Conservation (phyloP, 2,113 vertebrate genomes). For the Rhodinocichla rosea region DNA sequence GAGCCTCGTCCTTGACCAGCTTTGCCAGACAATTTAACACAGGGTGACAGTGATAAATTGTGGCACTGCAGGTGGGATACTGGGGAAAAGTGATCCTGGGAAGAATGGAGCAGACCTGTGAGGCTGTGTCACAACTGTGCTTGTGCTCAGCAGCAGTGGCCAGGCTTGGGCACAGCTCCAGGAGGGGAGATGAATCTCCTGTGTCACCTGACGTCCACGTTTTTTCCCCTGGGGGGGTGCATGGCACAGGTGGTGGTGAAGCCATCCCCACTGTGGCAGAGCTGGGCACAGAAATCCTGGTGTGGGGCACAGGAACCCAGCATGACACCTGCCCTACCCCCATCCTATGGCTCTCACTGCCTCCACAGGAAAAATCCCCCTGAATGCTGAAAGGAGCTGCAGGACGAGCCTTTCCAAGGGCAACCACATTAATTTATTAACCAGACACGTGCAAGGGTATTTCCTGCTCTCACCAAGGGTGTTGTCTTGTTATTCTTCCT, state of each 20-base stretch:
- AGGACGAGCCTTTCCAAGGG: rapidly evolving
- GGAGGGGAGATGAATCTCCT: neutral
- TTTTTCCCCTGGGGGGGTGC: neutral
- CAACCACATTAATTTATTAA: neutral
- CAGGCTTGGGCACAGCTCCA: rapidly evolving
- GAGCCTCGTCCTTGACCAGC: neutral
- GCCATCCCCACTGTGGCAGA: rapidly evolving
- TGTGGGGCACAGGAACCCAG: neutral
- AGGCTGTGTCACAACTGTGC: neutral
- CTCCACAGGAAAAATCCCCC: neutral
- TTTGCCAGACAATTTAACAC: too few relatives aligned
- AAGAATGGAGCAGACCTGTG: neutral
- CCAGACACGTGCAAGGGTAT: neutral
- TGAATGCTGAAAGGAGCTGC: neutral
- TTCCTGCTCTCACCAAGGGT: neutral
- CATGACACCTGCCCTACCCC: rapidly evolving
- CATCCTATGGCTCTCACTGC: rapidly evolving
- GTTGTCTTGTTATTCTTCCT: neutral
- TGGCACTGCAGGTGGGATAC: neutral
- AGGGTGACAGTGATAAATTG: neutral
- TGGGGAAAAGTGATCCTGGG: neutral
- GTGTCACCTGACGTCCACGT: rapidly evolving
- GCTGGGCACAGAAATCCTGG: neutral
- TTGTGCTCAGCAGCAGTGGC: neutral
- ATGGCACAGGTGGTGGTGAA: neutral